These are phyloP conservation scores for Tridacna gigas DNA, from an alignment of 2,888 invertebrate genomes.

Conservation along the genomic window DNA sequence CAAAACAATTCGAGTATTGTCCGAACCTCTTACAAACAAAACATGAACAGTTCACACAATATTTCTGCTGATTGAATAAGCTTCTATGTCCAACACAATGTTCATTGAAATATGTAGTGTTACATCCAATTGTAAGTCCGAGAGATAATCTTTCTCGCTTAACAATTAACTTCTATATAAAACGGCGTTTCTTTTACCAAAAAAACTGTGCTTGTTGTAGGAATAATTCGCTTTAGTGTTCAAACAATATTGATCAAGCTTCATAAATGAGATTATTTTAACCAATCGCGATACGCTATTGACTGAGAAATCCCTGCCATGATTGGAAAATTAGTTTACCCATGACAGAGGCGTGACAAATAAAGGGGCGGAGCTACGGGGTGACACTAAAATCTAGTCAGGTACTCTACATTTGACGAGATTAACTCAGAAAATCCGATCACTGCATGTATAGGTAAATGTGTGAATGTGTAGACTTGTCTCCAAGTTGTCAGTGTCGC, in stretches of 20 bases:
- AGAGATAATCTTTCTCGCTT: constrained; percentile 63
- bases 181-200: constrained; percentile 67
- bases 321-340: constrained; percentile 62
- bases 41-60: constrained; percentile 13
- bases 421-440: constrained; percentile 34
- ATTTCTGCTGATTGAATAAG: constrained; percentile 32
- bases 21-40: constrained; percentile 1
- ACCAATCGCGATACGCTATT: constrained; percentile 73
- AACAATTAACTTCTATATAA: constrained; percentile 67
- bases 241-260: constrained; percentile 74
- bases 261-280: constrained; percentile 72
- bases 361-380: constrained; percentile 66
- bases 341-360: constrained; percentile 61
- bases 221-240: constrained; percentile 78
- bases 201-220: constrained; percentile 76
- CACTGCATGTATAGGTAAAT: constrained; percentile 27
- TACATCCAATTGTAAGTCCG: constrained; percentile 61
- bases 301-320: constrained; percentile 59
- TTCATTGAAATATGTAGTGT: constrained; percentile 54
- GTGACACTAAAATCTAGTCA: constrained; percentile 47
- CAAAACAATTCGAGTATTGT: constrained; percentile 1
- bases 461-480: constrained; percentile 45
- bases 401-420: constrained; percentile 30
- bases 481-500: constrained; percentile 52
- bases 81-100: constrained; percentile 50